Conservation (phyloP, 2,888 invertebrate species). For the Carabus problematicus region DNA sequence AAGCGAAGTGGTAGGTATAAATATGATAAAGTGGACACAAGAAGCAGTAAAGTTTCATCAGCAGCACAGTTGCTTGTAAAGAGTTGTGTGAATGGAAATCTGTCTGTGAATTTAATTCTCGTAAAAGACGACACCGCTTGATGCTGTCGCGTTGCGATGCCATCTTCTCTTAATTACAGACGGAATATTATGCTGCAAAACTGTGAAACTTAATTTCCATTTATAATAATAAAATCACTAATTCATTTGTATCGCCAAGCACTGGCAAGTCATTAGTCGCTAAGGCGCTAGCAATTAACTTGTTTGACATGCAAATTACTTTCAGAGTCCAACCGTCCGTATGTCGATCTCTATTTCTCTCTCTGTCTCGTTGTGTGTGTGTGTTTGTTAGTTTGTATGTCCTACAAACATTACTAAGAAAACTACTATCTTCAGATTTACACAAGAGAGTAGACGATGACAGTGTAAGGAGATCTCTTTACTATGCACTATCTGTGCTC, state of each 20-base stretch:
- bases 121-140: constrained; percentile 9
- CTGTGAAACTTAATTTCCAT: constrained; percentile 30
- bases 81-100: constrained; percentile 12
- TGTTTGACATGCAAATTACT: constrained; percentile 36
- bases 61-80: not conserved
- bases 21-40: too few relatives aligned
- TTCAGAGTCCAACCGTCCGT: constrained; percentile 20
- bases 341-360: constrained; percentile 11
- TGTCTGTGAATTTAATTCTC: constrained; percentile 3
- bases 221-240: constrained; percentile 31
- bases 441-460: not conserved
- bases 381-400: not conserved
- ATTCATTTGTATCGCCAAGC: constrained; percentile 30
- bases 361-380: not conserved
- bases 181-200: constrained; percentile 7
- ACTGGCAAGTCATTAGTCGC: not conserved
- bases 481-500: too few relatives aligned
- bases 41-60: not conserved
- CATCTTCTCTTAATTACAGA: constrained; percentile 17
- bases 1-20: too few relatives aligned
- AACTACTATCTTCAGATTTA: not conserved
- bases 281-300: constrained; percentile 21
- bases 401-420: not conserved
- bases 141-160: not conserved
- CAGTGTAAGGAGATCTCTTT: too few relatives aligned